These are phyloP conservation scores for Lacerta agilis DNA, from an alignment of 2,797 vertebrate species.

Conservation along the genomic window DNA sequence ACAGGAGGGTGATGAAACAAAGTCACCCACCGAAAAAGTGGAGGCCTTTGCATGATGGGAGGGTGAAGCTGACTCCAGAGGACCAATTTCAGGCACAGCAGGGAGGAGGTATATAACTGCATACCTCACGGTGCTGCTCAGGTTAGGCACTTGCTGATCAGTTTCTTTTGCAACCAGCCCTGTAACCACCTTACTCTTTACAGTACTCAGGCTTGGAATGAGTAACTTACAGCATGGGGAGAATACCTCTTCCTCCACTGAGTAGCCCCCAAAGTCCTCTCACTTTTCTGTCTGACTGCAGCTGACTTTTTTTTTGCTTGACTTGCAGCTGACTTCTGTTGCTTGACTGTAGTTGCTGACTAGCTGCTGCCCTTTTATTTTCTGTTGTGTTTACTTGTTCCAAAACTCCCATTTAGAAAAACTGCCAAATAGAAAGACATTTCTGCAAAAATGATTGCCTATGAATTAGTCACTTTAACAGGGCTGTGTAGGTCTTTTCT, in stretches of 20 bases:
- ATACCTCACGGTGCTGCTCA: too few species aligned
- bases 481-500: slow-evolving; percentile 22
- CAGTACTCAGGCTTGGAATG: neutral
- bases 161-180: neutral
- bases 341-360: neutral
- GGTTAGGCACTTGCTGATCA: neutral
- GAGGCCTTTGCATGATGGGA: neutral
- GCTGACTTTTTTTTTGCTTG: neutral
- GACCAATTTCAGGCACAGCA: neutral
- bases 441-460: slow-evolving; percentile 18
- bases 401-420: slow-evolving; percentile 30
- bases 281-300: neutral
- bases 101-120: neutral
- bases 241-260: neutral
- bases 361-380: neutral
- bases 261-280: neutral
- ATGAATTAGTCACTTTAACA: slow-evolving; percentile 33
- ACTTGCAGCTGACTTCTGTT: neutral
- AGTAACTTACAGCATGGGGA: neutral
- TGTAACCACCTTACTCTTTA: neutral
- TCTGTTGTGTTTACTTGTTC: neutral
- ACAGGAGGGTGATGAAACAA: neutral
- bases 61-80: neutral
- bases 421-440: slow-evolving; percentile 32
- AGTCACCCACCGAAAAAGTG: neutral